Conservation (phyloP, 2,888 invertebrate genomes). For the Spisula subtruncata region DNA sequence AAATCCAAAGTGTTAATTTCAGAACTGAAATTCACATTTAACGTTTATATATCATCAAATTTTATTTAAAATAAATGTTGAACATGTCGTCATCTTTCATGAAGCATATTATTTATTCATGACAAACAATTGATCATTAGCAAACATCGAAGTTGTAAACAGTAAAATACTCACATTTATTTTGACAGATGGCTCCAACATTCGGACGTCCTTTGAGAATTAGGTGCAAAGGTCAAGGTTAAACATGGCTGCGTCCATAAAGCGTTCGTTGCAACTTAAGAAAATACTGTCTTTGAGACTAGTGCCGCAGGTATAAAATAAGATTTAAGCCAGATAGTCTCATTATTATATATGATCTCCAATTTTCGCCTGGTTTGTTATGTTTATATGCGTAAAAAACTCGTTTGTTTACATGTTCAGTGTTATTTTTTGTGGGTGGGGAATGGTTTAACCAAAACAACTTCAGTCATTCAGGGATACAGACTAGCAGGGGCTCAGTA, state of each 20-base stretch:
- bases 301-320: constrained; percentile 29
- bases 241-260: constrained; percentile 70
- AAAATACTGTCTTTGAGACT: constrained; percentile 44
- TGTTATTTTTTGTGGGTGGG: neutral
- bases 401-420: neutral
- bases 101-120: neutral
- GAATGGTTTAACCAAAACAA: neutral
- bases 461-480: no score
- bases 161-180: neutral
- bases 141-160: neutral
- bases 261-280: constrained; percentile 52
- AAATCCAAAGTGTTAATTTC: neutral
- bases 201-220: constrained; percentile 8
- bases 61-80: neutral
- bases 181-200: constrained; percentile 64
- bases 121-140: neutral
- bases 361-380: neutral
- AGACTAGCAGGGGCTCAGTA: no score
- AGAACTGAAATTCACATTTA: neutral
- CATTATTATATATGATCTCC: neutral
- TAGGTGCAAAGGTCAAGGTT: constrained; percentile 59
- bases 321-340: neutral
- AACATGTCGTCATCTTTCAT: neutral
- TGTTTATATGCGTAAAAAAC: neutral
- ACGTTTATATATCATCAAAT: neutral